A percentile compares a stretch with the other conserved stretches of the same genome.
These are phyloP conservation scores for Dendrocincla tyrannina DNA, from an alignment of 2,797 vertebrate genomes.

Conservation along the genomic window DNA sequence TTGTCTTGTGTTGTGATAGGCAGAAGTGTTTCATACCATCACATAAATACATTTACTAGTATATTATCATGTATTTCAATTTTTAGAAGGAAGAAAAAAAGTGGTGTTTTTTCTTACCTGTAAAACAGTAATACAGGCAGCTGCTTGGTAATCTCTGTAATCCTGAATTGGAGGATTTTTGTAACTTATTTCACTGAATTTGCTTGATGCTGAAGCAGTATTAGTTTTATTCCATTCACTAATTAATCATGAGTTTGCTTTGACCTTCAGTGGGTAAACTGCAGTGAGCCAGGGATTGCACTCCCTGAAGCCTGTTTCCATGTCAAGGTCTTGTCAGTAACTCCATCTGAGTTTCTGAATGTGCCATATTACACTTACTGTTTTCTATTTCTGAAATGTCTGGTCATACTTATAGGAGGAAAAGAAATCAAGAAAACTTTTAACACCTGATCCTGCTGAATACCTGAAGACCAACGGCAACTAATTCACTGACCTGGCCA, in stretches of 20 bases:
- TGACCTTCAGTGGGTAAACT: background rate
- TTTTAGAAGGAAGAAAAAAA: background rate
- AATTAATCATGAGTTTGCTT: background rate
- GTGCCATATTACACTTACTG: background rate
- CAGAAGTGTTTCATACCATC: background rate
- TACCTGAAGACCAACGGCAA: rapidly evolving
- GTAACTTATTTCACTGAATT: background rate
- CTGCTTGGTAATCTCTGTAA: background rate
- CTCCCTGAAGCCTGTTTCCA: background rate
- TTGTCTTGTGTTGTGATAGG: background rate
- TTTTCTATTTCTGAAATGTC: background rate
- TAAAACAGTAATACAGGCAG: background rate
- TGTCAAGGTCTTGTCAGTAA: background rate
- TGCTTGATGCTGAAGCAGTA: background rate
- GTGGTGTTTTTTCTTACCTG: background rate
- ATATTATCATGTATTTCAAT: background rate
- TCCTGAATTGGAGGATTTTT: background rate
- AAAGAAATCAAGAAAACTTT: background rate
- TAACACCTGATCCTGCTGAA: background rate
- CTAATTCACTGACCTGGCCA: background rate
- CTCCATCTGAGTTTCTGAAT: background rate
- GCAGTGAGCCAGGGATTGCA: background rate
- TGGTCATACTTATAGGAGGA: background rate
- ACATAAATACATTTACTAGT: background rate
- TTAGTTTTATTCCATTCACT: background rate